phyloP scores from a whole-genome alignment of 2,888 invertebrate genomes.

The Eilema depressum region DNA sequence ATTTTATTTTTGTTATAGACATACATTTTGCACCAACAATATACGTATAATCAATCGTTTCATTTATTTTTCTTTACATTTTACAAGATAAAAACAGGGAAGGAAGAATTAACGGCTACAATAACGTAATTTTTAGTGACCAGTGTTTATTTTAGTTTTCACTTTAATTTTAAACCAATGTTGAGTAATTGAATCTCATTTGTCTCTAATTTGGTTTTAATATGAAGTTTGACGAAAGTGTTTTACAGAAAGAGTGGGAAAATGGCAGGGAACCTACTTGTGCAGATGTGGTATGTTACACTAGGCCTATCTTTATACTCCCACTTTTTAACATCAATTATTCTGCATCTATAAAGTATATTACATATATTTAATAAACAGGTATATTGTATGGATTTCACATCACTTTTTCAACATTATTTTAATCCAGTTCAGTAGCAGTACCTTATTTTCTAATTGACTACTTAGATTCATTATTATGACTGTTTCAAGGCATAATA shows the following conservation, averaged over 20 bases:
- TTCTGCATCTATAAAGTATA: not conserved
- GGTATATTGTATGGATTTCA: too few relatives aligned
- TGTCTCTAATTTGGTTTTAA: conserved; percentile 12
- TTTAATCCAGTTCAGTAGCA: too few relatives aligned
- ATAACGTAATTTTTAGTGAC: not conserved
- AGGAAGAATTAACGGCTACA: not conserved
- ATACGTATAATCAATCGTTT: not conserved
- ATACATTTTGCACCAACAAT: not conserved
- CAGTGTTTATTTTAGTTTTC: not conserved
- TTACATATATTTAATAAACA: too few relatives aligned
- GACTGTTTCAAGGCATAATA: too few relatives aligned
- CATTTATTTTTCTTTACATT: not conserved
- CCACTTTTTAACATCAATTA: conserved; percentile 6
- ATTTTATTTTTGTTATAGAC: not conserved
- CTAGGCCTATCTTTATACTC: not conserved
- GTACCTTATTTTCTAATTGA: too few relatives aligned
- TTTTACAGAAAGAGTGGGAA: conserved; percentile 58
- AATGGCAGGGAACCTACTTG: conserved; percentile 53
- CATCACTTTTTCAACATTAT: too few relatives aligned
- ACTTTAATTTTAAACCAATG: not conserved
- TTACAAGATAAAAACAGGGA: not conserved
- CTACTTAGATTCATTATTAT: too few relatives aligned
- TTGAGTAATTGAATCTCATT: not conserved
- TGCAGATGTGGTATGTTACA: conserved; percentile 55
- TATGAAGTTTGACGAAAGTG: conserved; percentile 66